Evolutionary conservation across 2,888 invertebrate genomes (phyloP).

Genomic region (Euplagia quadripunctaria): DNA sequence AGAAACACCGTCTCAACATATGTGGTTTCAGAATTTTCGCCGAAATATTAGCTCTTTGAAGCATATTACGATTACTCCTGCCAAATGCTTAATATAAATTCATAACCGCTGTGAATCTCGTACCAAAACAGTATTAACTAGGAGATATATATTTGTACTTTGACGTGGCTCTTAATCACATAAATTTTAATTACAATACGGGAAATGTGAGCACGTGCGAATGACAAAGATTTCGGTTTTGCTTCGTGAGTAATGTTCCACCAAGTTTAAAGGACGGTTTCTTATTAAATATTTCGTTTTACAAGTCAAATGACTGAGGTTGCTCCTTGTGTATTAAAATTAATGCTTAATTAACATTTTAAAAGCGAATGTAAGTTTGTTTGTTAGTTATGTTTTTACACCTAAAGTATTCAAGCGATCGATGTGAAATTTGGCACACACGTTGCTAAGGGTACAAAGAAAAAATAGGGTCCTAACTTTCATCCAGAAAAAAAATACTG

Average conservation of each 20-base stretch:
- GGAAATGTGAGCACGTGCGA: constrained; percentile 13
- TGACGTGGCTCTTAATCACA: constrained; percentile 14
- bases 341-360: background rate
- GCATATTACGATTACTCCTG: constrained; percentile 3
- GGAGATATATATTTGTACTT: constrained; percentile 12
- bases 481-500: too few relatives aligned
- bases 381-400: background rate
- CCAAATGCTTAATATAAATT: constrained; percentile 18
- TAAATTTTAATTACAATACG: constrained; percentile 23
- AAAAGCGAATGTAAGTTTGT: background rate
- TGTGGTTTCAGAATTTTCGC: background rate
- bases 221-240: constrained; percentile 19
- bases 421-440: too few relatives aligned
- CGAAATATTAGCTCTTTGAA: constrained; percentile 3
- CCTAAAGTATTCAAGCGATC: background rate
- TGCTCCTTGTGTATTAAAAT: background rate
- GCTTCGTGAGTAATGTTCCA: constrained; percentile 9
- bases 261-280: constrained; percentile 6
- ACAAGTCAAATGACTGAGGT: constrained; percentile 1
- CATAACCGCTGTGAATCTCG: constrained; percentile 11
- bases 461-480: too few relatives aligned
- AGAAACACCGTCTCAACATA: background rate
- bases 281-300: constrained; percentile 17
- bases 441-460: background rate
- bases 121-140: constrained; percentile 12